These are phyloP conservation scores for Lerista edwardsae DNA, from an alignment of 2,797 vertebrate species.

Conservation along the genomic window DNA sequence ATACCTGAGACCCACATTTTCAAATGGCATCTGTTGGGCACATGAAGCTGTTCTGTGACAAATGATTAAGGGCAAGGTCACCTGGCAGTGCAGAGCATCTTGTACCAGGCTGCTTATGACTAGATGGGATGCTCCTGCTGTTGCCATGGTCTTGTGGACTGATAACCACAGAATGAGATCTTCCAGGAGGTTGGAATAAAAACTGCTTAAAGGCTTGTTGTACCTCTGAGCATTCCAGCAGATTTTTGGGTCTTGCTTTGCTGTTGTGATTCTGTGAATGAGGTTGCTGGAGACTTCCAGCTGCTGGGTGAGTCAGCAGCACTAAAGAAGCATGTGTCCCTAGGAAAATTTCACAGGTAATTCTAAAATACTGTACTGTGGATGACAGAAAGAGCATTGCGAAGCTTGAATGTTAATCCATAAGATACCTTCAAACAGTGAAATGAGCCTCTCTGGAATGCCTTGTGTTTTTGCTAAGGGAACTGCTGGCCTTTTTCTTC, in stretches of 20 bases:
- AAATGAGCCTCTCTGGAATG: neutral
- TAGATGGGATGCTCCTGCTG: neutral
- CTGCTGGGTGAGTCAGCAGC: neutral
- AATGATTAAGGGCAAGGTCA: neutral
- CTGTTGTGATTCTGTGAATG: neutral
- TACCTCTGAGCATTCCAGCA: neutral
- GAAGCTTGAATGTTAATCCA: neutral
- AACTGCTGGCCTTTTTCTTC: neutral
- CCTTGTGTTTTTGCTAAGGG: neutral
- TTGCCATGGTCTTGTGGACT: neutral
- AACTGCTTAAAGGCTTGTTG: neutral
- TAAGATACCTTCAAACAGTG: neutral
- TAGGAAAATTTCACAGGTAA: neutral
- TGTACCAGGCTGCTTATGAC: neutral
- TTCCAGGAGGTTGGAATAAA: neutral
- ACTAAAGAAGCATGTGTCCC: neutral
- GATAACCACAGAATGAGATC: neutral
- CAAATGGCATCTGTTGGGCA: neutral
- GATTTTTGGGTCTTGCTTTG: too few relatives aligned
- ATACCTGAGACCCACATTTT: neutral
- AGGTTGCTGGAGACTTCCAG: neutral
- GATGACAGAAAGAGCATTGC: neutral
- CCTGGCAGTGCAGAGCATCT: neutral
- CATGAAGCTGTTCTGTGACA: neutral
- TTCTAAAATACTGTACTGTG: neutral